Evolutionary conservation across 2,113 vertebrate genomes (phyloP).

Genomic region (Podilymbus podiceps): DNA sequence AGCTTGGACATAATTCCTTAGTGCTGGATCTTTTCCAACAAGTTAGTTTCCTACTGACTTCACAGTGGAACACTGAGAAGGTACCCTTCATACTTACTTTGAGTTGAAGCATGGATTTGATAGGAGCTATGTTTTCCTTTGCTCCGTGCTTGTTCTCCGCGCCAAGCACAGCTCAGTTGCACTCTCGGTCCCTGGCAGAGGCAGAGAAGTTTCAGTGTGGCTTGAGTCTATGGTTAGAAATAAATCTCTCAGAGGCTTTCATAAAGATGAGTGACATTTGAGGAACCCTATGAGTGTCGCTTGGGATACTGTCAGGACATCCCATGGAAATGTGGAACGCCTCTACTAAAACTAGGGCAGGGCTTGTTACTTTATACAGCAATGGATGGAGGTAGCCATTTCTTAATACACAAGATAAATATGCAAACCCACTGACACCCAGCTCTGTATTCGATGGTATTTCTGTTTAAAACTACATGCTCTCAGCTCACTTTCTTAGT

Average conservation of each 20-base stretch:
- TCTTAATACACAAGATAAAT: not conserved
- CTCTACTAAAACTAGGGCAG: not conserved
- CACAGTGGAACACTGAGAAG: not conserved
- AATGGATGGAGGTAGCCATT: not conserved
- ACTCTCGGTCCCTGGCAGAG: not conserved
- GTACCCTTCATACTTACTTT: not conserved
- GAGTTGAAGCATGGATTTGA: not conserved
- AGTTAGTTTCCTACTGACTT: not conserved
- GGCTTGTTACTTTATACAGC: not conserved
- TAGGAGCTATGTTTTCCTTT: not conserved
- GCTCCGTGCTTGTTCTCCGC: rapidly evolving
- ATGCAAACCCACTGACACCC: not conserved
- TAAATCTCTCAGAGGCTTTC: not conserved
- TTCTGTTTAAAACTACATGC: not conserved
- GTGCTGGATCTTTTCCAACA: not conserved
- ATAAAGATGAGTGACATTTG: not conserved
- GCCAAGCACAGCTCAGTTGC: not conserved
- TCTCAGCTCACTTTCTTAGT: not conserved
- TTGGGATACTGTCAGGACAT: not conserved
- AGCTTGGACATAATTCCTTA: not conserved
- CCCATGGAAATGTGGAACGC: not conserved
- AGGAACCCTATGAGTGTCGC: not conserved
- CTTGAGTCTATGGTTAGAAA: not conserved
- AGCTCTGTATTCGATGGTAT: not conserved
- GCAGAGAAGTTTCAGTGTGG: not conserved